A percentile compares a stretch with the other conserved stretches of the same genome.
phyloP scores from a whole-genome alignment of 2,888 invertebrate species.

The Dorcus parallelipipedus region DNA sequence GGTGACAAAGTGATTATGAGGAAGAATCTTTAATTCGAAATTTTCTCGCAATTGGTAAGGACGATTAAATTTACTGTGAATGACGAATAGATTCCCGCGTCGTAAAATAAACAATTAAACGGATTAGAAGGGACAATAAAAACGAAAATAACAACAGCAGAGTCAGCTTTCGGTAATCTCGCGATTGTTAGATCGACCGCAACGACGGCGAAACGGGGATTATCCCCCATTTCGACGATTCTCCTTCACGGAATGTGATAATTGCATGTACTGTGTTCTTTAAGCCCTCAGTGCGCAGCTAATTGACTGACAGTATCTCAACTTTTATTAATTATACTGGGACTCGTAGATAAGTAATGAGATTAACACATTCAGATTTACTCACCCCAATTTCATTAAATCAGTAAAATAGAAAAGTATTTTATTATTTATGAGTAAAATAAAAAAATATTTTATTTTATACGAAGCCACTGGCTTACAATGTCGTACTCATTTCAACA shows the following conservation, averaged over 20 bases:
- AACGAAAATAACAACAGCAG: constrained; percentile 21
- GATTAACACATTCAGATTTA: constrained; percentile 26
- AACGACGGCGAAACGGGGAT: constrained; percentile 22
- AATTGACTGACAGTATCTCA: constrained; percentile 29
- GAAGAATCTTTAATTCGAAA: too few species aligned
- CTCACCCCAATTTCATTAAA: constrained; percentile 11
- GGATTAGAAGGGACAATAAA: constrained; percentile 22
- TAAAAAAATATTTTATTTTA: too few species aligned
- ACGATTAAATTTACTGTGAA: too few species aligned
- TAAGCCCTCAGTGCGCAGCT: constrained; percentile 14
- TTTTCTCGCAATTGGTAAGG: too few species aligned
- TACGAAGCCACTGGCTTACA: too few species aligned
- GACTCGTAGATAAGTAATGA: constrained; percentile 22
- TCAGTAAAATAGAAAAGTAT: too few species aligned
- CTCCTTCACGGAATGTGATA: constrained; percentile 25
- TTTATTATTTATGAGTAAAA: too few species aligned
- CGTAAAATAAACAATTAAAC: constrained; percentile 25
- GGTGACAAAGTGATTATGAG: too few species aligned
- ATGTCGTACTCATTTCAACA: too few species aligned
- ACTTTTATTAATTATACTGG: constrained; percentile 29
- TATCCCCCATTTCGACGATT: constrained; percentile 26
- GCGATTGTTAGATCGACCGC: constrained; percentile 27
- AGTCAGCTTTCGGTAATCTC: constrained; percentile 30
- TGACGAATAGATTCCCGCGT: neutral
- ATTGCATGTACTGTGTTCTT: constrained; percentile 22